phyloP scores from a whole-genome alignment of 1,140 invertebrate species.

The Hycleus phaleratus region DNA sequence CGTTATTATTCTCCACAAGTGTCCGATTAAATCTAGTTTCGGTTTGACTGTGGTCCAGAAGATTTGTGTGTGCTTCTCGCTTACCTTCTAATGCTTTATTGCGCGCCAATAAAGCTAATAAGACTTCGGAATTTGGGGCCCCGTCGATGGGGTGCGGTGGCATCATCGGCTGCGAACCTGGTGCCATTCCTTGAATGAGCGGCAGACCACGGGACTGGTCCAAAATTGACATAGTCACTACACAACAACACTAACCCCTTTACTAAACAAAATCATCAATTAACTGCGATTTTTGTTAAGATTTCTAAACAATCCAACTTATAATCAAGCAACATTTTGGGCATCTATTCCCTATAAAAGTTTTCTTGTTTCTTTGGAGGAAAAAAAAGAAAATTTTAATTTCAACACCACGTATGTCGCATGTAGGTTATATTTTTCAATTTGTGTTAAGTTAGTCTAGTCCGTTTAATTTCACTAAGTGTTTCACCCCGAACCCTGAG shows the following conservation, averaged over 20 bases:
- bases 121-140: slow-evolving; percentile 68
- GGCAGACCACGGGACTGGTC: slow-evolving; percentile 36
- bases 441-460: slow-evolving; percentile 30
- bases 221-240: slow-evolving; percentile 46
- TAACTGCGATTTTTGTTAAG: neutral
- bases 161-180: slow-evolving; percentile 35
- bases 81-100: slow-evolving; percentile 83
- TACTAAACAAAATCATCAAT: neutral
- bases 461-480: slow-evolving; percentile 33
- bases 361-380: neutral
- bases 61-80: too few species aligned
- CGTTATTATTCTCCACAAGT: neutral
- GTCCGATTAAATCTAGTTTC: neutral
- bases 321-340: neutral
- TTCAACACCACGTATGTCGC: slow-evolving; percentile 20
- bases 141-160: slow-evolving; percentile 40
- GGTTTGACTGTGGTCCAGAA: too few species aligned
- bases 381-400: neutral
- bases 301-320: neutral
- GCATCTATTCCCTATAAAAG: neutral
- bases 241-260: slow-evolving; percentile 3
- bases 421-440: slow-evolving; percentile 34
- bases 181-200: slow-evolving; percentile 33
- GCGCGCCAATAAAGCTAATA: slow-evolving; percentile 71
- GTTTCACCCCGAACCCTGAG: slow-evolving; percentile 32